A percentile compares a stretch with the other conserved stretches of the same genome.
phyloP scores from a whole-genome alignment of 2,797 vertebrate genomes.

The Synaphobranchus kaupii region DNA sequence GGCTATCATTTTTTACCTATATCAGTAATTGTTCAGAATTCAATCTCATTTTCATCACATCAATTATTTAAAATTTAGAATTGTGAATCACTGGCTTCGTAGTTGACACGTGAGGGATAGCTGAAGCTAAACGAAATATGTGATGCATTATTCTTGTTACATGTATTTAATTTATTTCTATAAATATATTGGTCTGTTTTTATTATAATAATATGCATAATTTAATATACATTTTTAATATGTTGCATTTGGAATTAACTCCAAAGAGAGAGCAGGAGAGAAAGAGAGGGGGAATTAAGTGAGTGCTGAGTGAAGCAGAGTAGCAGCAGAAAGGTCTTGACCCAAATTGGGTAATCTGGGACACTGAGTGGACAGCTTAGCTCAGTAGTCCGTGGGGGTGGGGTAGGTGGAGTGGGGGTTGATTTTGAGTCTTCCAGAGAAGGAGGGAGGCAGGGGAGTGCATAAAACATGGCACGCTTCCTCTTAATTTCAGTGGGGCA shows the following conservation, averaged over 20 bases:
- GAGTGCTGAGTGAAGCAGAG: background rate
- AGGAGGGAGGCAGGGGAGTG: no score
- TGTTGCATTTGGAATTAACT: background rate
- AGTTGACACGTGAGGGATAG: background rate
- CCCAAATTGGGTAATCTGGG: conserved; percentile 2
- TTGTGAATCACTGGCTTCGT: background rate
- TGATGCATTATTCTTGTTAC: background rate
- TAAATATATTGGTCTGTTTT: no score
- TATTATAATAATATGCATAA: no score
- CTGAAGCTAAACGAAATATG: background rate
- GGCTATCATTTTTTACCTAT: background rate
- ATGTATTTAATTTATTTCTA: no score
- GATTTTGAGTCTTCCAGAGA: background rate
- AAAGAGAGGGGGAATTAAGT: background rate
- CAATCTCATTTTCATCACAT: background rate
- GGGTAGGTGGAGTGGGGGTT: background rate
- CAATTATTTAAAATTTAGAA: background rate
- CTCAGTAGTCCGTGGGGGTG: background rate
- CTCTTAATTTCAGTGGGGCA: background rate
- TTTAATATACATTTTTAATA: background rate
- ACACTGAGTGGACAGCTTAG: background rate
- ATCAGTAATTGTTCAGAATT: background rate
- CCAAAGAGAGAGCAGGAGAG: background rate
- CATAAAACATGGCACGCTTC: background rate
- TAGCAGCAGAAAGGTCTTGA: background rate